Evolutionary conservation across 2,797 vertebrate genomes (phyloP).

Genomic region (Thamnophis elegans): DNA sequence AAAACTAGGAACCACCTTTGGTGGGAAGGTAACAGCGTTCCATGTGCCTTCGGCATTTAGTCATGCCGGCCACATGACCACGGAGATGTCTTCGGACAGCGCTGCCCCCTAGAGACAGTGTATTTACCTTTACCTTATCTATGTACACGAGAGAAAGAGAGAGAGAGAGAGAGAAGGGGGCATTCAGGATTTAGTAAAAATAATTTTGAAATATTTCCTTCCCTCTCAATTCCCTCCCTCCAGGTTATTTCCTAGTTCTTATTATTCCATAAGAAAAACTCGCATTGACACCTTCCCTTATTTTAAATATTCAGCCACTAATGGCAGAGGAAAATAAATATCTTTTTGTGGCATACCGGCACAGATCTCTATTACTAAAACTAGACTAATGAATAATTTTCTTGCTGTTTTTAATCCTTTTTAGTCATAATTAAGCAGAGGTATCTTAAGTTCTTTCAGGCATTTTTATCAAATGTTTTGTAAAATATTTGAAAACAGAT

Average conservation of each 20-base stretch:
- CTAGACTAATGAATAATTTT: background rate
- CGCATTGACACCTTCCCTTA: background rate
- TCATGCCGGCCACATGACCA: too few relatives aligned
- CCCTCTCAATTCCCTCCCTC: background rate
- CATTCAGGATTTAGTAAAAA: background rate
- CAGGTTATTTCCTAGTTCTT: background rate
- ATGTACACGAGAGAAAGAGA: background rate
- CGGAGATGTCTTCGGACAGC: too few relatives aligned
- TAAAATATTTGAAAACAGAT: background rate
- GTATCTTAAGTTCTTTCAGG: background rate
- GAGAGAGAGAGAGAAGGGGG: too few relatives aligned
- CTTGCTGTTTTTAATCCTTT: background rate
- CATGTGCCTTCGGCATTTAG: too few relatives aligned
- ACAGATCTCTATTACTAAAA: background rate
- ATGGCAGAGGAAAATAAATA: background rate
- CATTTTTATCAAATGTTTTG: background rate
- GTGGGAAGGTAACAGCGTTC: too few relatives aligned
- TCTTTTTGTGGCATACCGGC: background rate
- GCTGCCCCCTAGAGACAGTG: too few relatives aligned
- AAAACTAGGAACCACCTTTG: too few relatives aligned
- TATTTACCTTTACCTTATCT: too few relatives aligned
- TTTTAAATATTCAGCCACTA: background rate
- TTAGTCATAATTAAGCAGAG: conserved; percentile 9
- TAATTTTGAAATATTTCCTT: background rate
- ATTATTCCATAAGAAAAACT: background rate